Evolutionary conservation across 2,797 vertebrate species (phyloP).

Genomic region (Poliocrania exsul): DNA sequence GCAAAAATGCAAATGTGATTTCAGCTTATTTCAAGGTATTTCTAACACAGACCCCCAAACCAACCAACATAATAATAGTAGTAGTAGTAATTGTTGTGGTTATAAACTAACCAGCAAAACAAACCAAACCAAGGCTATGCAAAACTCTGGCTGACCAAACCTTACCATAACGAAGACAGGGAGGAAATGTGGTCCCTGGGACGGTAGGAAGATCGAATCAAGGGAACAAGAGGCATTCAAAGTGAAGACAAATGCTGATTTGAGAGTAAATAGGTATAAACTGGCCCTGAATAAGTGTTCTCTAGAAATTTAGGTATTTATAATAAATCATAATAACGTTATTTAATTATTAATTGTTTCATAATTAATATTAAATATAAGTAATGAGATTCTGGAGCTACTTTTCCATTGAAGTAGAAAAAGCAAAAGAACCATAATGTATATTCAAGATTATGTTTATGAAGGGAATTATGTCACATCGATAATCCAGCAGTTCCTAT

Average conservation of each 20-base stretch:
- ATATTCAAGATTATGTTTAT: not conserved
- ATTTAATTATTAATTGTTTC: not conserved
- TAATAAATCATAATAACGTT: not conserved
- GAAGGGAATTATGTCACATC: not conserved
- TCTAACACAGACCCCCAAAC: not conserved
- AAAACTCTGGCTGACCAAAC: not conserved
- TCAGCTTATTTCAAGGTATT: not conserved
- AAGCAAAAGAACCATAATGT: fast-evolving
- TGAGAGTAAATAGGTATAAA: not conserved
- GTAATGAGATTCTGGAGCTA: not conserved
- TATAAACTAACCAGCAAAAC: not conserved
- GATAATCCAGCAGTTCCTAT: not conserved
- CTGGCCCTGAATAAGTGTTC: not conserved
- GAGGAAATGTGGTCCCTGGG: not conserved
- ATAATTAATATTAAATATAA: not conserved
- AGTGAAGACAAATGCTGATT: not conserved
- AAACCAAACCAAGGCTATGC: not conserved
- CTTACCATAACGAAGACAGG: not conserved
- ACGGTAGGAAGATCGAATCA: not conserved
- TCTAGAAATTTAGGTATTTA: not conserved
- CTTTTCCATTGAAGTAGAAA: not conserved
- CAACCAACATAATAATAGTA: too few species aligned
- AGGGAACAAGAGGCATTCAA: not conserved
- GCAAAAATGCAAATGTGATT: not conserved
- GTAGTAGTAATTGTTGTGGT: too few species aligned